Evolutionary conservation across 2,113 vertebrate species (phyloP).

Genomic region (Burhinus oedicnemus): DNA sequence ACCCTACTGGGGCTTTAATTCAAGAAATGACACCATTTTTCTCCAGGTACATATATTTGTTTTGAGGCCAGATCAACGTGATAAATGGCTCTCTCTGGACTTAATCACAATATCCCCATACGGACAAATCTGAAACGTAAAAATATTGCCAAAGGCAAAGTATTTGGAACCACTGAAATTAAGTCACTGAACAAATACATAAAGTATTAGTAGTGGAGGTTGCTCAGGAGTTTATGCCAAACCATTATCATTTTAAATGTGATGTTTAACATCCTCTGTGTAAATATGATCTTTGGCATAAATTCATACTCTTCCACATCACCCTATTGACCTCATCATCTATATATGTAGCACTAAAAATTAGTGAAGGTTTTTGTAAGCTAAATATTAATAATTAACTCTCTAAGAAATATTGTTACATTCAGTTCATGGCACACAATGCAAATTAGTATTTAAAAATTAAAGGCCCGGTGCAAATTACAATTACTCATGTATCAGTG

Average conservation of each 20-base stretch:
- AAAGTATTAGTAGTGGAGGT: neutral
- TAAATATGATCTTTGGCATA: conserved; percentile 15
- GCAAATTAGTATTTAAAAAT: neutral
- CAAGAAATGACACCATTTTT: conserved; percentile 26
- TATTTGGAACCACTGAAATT: conserved; percentile 51
- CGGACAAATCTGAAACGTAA: conserved; percentile 29
- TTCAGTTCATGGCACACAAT: neutral
- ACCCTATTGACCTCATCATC: neutral
- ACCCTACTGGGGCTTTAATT: neutral
- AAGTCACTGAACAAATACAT: conserved; percentile 45
- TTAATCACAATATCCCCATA: neutral
- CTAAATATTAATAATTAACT: neutral
- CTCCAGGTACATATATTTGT: conserved; percentile 19
- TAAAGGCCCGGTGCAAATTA: neutral
- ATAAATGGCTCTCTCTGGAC: conserved; percentile 22
- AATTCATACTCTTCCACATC: neutral
- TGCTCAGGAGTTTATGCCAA: conserved; percentile 26
- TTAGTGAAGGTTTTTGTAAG: neutral
- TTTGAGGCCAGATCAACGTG: conserved; percentile 9
- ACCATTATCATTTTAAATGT: conserved; percentile 30
- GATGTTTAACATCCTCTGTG: neutral
- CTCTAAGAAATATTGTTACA: neutral
- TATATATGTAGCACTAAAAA: neutral
- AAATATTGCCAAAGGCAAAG: conserved; percentile 36
- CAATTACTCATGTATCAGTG: neutral